These are phyloP conservation scores for Nymphicus hollandicus DNA, from an alignment of 2,113 vertebrate genomes.

Conservation along the genomic window DNA sequence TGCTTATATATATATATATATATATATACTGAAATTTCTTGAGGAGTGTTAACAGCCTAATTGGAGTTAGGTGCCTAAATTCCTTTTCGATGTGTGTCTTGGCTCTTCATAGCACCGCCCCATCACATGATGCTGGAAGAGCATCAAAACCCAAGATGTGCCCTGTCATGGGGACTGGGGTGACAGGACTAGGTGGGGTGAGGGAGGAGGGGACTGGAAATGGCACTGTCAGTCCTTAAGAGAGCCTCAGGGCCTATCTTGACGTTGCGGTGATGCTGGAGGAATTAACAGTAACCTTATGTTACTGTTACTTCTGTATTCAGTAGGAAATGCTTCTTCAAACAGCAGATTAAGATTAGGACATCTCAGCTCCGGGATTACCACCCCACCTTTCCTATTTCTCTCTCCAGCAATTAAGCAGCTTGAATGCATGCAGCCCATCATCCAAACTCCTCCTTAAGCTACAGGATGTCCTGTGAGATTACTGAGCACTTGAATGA, in stretches of 20 bases:
- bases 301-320: not conserved
- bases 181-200: not conserved
- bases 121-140: not conserved
- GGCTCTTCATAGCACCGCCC: not conserved
- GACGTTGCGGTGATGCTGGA: not conserved
- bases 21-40: not conserved
- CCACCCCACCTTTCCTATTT: not conserved
- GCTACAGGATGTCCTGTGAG: slow-evolving; percentile 20
- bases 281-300: not conserved
- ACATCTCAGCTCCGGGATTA: not conserved
- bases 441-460: not conserved
- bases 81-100: not conserved
- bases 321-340: not conserved
- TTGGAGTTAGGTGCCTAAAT: not conserved
- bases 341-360: not conserved
- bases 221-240: not conserved
- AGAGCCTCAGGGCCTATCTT: not conserved
- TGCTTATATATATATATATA: not conserved
- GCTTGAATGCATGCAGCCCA: not conserved
- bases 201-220: not conserved
- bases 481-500: not conserved
- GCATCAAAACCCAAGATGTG: not conserved
- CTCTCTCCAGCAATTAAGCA: not conserved
- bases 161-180: not conserved
- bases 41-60: not conserved